Percentiles rank a stretch among this genome's conserved stretches.
These are phyloP conservation scores for Verasper variegatus DNA, from an alignment of 2,113 vertebrate species.

Conservation along the genomic window DNA sequence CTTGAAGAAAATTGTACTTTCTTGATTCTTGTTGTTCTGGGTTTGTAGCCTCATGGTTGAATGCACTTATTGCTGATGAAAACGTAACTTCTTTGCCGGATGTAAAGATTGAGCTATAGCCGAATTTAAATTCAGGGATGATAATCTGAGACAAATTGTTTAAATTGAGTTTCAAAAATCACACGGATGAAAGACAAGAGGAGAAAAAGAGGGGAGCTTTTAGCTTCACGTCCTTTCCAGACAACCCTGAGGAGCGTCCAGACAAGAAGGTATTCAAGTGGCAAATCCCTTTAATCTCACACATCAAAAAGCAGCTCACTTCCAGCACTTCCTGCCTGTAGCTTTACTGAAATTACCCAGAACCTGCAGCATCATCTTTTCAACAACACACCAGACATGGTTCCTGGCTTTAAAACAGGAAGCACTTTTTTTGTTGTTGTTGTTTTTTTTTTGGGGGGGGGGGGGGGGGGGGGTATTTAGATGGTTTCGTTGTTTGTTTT, in stretches of 20 bases:
- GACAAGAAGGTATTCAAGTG: slow-evolving; percentile 63
- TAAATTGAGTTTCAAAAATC: slow-evolving; percentile 83
- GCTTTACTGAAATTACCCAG: slow-evolving; percentile 43
- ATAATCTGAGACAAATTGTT: slow-evolving; percentile 71
- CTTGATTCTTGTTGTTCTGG: too few relatives aligned
- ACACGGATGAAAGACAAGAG: slow-evolving; percentile 74
- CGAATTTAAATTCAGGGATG: slow-evolving; percentile 60
- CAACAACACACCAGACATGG: slow-evolving; percentile 14
- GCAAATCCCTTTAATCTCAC: slow-evolving; percentile 80
- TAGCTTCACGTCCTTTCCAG: slow-evolving; percentile 55
- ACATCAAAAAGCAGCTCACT: slow-evolving; percentile 76
- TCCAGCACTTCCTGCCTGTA: slow-evolving; percentile 61
- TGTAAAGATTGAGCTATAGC: background rate
- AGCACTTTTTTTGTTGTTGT: too few relatives aligned
- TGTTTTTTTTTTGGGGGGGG: too few relatives aligned
- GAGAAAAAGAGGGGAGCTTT: slow-evolving; percentile 58
- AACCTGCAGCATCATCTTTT: slow-evolving; percentile 42
- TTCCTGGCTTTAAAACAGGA: slow-evolving; percentile 19
- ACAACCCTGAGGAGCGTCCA: slow-evolving; percentile 64
- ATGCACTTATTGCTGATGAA: too few relatives aligned
- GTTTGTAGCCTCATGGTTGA: too few relatives aligned
- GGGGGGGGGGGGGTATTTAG: slow-evolving; percentile 6
- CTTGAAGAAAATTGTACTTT: too few relatives aligned
- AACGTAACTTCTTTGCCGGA: too few relatives aligned
- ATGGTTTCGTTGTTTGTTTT: slow-evolving; percentile 13